These are phyloP conservation scores for Synaphobranchus kaupii DNA, from an alignment of 2,797 vertebrate species.

Conservation along the genomic window DNA sequence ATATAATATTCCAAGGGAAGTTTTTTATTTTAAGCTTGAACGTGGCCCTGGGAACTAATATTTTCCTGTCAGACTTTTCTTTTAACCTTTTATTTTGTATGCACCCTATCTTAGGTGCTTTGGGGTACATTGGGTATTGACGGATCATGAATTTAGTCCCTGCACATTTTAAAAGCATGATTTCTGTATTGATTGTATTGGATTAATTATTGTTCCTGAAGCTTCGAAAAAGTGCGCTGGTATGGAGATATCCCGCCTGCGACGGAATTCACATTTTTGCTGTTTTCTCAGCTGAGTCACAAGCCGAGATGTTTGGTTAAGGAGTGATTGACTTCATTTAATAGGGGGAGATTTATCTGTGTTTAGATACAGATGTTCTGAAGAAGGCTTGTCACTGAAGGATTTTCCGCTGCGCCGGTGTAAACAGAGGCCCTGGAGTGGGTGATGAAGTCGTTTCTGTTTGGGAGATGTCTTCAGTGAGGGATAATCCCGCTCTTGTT, in stretches of 20 bases:
- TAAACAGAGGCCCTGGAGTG: conserved; percentile 59
- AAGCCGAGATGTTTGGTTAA: conserved; percentile 46
- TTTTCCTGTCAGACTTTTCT: neutral
- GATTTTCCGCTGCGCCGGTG: conserved; percentile 66
- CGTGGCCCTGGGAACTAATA: neutral
- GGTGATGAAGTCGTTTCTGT: conserved; percentile 49
- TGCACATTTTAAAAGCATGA: neutral
- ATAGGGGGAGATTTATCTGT: conserved; percentile 49
- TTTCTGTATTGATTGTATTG: neutral
- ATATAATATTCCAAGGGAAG: neutral
- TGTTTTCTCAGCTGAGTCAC: conserved; percentile 35
- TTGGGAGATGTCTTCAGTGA: conserved; percentile 50
- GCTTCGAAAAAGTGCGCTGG: neutral
- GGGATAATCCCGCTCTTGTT: conserved; percentile 62
- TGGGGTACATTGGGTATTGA: neutral
- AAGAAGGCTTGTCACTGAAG: conserved; percentile 65
- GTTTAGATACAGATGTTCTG: conserved; percentile 68
- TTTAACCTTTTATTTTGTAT: neutral
- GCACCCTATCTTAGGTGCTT: neutral
- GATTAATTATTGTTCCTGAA: neutral
- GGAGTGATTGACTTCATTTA: conserved; percentile 48
- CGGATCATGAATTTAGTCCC: neutral
- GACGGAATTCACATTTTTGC: neutral
- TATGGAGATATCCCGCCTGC: neutral
- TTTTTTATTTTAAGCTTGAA: neutral